These are phyloP conservation scores for Bombus sibiricus DNA, from an alignment of 1,140 invertebrate species.

Conservation along the genomic window DNA sequence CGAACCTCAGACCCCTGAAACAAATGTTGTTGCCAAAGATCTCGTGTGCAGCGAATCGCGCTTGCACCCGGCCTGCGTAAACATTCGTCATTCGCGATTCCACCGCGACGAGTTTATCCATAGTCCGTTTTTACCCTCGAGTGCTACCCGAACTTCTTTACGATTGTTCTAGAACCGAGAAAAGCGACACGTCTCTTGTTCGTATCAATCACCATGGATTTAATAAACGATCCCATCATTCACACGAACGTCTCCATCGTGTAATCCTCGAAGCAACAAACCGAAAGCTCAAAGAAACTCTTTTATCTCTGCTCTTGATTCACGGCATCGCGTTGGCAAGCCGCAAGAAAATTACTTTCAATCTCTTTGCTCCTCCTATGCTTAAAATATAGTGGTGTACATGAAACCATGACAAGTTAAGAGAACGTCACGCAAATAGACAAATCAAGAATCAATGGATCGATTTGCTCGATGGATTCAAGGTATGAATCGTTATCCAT, in stretches of 20 bases:
- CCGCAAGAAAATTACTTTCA: not conserved
- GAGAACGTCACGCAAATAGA: slow-evolving; percentile 9
- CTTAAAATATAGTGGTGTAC: not conserved
- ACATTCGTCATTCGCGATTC: not conserved
- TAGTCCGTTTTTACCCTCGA: not conserved
- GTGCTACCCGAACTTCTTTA: not conserved
- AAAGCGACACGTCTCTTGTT: not conserved
- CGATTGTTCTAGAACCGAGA: not conserved
- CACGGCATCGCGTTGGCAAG: not conserved
- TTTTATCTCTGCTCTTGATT: not conserved
- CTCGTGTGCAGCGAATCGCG: slow-evolving; percentile 33
- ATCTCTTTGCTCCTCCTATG: not conserved
- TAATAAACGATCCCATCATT: not conserved
- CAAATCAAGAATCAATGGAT: not conserved
- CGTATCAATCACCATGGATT: not conserved
- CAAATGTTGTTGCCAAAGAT: slow-evolving; percentile 48
- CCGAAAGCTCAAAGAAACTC: not conserved
- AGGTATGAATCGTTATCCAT: no score
- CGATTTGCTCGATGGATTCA: not conserved
- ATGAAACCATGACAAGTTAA: not conserved
- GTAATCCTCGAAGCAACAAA: not conserved
- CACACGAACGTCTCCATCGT: not conserved
- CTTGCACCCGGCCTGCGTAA: not conserved
- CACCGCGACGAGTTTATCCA: not conserved
- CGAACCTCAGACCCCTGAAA: slow-evolving; percentile 14